phyloP scores from a whole-genome alignment of 2,888 invertebrate genomes.

The Caenorhabditis sp. region DNA sequence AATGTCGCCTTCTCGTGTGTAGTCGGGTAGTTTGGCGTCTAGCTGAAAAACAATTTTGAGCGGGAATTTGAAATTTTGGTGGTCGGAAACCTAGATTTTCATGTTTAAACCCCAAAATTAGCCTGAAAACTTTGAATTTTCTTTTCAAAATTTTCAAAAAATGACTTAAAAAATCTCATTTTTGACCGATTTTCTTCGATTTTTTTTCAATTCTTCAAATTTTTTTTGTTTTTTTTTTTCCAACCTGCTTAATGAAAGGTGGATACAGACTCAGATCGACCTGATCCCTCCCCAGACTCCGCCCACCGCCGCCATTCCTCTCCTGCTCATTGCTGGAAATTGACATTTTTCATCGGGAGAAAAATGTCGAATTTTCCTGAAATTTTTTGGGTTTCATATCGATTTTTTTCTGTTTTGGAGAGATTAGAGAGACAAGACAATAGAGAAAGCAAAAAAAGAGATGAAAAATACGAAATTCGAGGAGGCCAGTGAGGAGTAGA shows the following conservation, averaged over 20 bases:
- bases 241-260: conserved; percentile 72
- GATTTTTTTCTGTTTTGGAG: neutral
- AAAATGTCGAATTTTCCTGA: conserved; percentile 24
- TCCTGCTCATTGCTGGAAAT: conserved; percentile 57
- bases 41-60: conserved; percentile 68
- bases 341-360: conserved; percentile 44
- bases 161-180: neutral
- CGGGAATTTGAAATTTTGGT: neutral
- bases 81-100: neutral
- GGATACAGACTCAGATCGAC: conserved; percentile 71
- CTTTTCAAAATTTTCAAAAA: neutral
- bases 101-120: neutral
- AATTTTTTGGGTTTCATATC: neutral
- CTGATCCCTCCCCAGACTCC: conserved; percentile 31
- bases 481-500: neutral
- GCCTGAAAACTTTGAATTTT: too few relatives aligned
- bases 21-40: conserved; percentile 76
- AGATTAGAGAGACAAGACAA: too few relatives aligned
- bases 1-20: conserved; percentile 81
- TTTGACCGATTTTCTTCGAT: neutral
- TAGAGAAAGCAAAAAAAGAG: neutral
- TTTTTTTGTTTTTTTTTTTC: conserved; percentile 30
- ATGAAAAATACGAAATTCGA: conserved; percentile 35
- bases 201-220: conserved; percentile 4
- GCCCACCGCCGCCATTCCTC: conserved; percentile 43